Evolutionary conservation across 1,140 invertebrate genomes (phyloP), one percentile per base, ranked within the genome.

Genomic region (Pseudomyrmex cubaensis): DNA sequence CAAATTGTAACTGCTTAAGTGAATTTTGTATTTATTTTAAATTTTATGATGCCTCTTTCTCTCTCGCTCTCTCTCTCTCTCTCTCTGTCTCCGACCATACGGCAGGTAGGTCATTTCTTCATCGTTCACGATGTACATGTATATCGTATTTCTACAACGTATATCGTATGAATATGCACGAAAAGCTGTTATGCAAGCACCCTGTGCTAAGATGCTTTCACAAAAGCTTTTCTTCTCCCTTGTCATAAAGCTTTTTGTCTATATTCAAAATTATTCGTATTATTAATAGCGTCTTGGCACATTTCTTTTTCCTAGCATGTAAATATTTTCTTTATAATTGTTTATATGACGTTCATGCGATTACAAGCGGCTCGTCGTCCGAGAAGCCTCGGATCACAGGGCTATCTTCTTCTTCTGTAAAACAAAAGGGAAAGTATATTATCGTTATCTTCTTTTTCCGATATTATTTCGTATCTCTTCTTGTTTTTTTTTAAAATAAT

Each of bases 321-420:
- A 83, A 82, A 86, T 83, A 70, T 87, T 15, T 20, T 72, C 20
- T 69, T 62, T 69, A 46, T 82, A 78, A 78, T 52, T 63, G 82
- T 12, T 72, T 85, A 82, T 85, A 64, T 76, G 76, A 78, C 84
- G 44, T 87, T 95, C 95, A 98, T 84, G 98, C 97, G 94, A 98
- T 97, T 84, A 99, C 98, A 85, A 99, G 94, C 67, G 98, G 98
- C 93, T 99, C 98, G 93, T 98, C 98, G 93, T 99, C 98, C 0
- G 98, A 98, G 94, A 98, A 98, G 25, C 98, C 98, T 93, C 97
- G 96, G 89, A 98, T 98, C 90, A 97, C 96, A 15, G 98, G 98
- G 87, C 97, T 96, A 90, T 98, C 97, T 92, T 98, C 97, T 90
- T 98, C 97, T 91, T 97, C 97, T 96, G 93, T n/a, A 95, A 94